phyloP scores from a whole-genome alignment of 92 coral and sea anemone genomes.

The Palythoa grandiflora region DNA sequence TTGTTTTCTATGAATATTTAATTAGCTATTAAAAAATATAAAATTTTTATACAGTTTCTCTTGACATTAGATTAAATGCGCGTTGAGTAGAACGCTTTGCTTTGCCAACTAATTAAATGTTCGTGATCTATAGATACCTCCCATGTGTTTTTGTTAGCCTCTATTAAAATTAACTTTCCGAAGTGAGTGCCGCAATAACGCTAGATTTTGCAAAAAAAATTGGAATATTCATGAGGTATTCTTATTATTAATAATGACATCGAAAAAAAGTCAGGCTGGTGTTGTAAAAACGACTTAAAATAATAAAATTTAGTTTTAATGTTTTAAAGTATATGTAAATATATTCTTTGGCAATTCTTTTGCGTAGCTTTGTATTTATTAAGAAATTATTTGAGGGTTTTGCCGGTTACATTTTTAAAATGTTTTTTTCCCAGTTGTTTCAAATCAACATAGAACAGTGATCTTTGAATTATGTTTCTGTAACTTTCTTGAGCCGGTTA shows the following conservation, averaged over 20 bases:
- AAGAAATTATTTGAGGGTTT: background rate
- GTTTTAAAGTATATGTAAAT: constrained; percentile 42
- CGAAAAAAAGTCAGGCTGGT: background rate
- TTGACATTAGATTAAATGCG: background rate
- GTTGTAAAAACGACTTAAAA: background rate
- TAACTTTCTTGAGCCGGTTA: background rate
- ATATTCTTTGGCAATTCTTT: constrained; percentile 8
- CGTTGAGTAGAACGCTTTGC: background rate
- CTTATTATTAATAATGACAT: background rate
- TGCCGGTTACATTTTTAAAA: too few relatives aligned
- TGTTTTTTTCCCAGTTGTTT: too few relatives aligned
- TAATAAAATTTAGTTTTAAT: background rate
- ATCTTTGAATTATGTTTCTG: background rate
- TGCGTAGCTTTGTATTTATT: background rate
- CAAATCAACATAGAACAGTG: too few relatives aligned
- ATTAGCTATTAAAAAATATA: constrained; percentile 28
- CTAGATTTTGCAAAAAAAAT: constrained; percentile 71
- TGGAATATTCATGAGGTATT: constrained; percentile 87
- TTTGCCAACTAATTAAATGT: background rate
- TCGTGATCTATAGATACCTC: background rate
- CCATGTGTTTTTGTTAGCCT: constrained; percentile 13
- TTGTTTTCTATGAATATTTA: constrained; percentile 38
- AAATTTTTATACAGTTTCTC: background rate
- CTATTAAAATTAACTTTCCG: background rate
- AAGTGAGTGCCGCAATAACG: constrained; percentile 55